These are phyloP conservation scores for Isaurus tuberculatus DNA, from an alignment of 92 coral and sea anemone genomes.

Conservation along the genomic window DNA sequence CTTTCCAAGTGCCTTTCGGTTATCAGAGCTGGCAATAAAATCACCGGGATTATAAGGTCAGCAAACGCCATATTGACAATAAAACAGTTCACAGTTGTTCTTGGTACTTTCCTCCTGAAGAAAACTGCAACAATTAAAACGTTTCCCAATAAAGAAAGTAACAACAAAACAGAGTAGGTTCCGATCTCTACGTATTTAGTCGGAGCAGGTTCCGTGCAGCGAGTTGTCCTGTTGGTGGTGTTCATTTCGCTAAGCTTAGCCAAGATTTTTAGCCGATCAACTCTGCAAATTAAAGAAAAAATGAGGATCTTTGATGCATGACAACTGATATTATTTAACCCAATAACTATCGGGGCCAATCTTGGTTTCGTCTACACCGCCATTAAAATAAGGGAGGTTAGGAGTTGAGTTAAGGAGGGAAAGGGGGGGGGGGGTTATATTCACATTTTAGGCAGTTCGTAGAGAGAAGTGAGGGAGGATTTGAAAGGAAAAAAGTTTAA, in stretches of 20 bases:
- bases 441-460: too few relatives aligned
- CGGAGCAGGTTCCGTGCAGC: not conserved
- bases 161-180: constrained; percentile 16
- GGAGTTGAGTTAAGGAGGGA: too few relatives aligned
- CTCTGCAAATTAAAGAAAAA: not conserved
- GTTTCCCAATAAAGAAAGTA: constrained; percentile 16
- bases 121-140: constrained; percentile 26
- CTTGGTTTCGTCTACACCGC: too few relatives aligned
- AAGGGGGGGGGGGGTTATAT: too few relatives aligned
- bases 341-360: too few relatives aligned
- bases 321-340: too few relatives aligned
- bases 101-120: not conserved
- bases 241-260: not conserved
- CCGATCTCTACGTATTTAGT: constrained; percentile 1
- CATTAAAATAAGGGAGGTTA: too few relatives aligned
- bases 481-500: too few relatives aligned
- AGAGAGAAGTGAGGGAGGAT: too few relatives aligned
- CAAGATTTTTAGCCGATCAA: not conserved
- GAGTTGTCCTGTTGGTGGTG: not conserved
- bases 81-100: constrained; percentile 29
- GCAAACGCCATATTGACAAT: constrained; percentile 32
- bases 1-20: not conserved
- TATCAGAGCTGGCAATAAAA: constrained; percentile 28
- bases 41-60: constrained; percentile 23
- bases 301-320: too few relatives aligned